Evolutionary conservation across 2,888 invertebrate species (phyloP).

Genomic region (Brenthis ino): DNA sequence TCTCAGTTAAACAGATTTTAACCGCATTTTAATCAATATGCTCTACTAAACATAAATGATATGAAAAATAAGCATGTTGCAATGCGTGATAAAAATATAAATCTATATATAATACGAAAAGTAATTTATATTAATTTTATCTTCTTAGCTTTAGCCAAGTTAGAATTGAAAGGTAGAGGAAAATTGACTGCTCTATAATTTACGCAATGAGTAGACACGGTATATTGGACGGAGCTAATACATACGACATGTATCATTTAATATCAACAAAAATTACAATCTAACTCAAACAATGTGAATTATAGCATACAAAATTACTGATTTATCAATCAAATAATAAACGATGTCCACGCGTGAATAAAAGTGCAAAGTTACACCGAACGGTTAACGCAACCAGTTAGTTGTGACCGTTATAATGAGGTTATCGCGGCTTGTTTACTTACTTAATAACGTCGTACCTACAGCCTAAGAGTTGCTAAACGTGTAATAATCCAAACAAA

Average conservation of each 20-base stretch:
- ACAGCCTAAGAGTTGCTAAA: slow-evolving; percentile 16
- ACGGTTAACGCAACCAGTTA: slow-evolving; percentile 40
- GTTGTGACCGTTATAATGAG: slow-evolving; percentile 56
- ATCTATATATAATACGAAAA: too few species aligned
- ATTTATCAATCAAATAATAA: slow-evolving; percentile 4
- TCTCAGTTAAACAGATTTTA: slow-evolving; percentile 2
- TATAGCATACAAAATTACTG: too few species aligned
- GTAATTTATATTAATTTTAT: too few species aligned
- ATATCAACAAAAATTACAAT: too few species aligned
- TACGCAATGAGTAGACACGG: too few species aligned
- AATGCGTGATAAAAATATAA: too few species aligned
- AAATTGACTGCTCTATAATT: too few species aligned
- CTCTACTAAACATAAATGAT: not conserved
- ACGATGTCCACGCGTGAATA: slow-evolving; percentile 10
- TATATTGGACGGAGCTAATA: too few species aligned
- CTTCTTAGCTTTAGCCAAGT: too few species aligned
- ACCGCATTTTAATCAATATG: not conserved
- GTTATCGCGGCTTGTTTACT: slow-evolving; percentile 51
- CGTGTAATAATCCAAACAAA: slow-evolving; percentile 2
- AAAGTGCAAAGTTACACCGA: slow-evolving; percentile 24
- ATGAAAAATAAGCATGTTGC: not conserved
- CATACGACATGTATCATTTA: too few species aligned
- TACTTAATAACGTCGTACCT: slow-evolving; percentile 13
- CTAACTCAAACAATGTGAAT: too few species aligned
- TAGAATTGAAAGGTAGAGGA: too few species aligned